A percentile compares a stretch with the other conserved stretches of the same genome.
Conservation (phyloP, 2,113 vertebrate genomes). For the Nothobranchius kuhntae region DNA sequence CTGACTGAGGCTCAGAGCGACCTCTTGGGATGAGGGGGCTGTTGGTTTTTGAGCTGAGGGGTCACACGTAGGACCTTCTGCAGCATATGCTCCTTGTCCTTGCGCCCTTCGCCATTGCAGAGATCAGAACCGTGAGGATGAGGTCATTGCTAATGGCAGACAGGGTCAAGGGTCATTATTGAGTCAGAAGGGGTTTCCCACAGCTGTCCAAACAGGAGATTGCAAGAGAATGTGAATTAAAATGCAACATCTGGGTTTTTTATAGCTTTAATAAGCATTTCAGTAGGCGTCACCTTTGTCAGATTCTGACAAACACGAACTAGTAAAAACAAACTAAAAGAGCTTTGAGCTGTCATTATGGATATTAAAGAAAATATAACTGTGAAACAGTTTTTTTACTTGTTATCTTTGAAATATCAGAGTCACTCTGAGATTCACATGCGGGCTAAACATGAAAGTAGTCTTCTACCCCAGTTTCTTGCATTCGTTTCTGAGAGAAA, state of each 20-base stretch:
- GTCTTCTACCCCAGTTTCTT: too few species aligned
- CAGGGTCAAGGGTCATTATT: constrained; percentile 45
- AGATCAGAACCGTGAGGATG: constrained; percentile 27
- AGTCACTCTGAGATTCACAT: too few species aligned
- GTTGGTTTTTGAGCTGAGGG: constrained; percentile 39
- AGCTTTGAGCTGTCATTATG: constrained; percentile 17
- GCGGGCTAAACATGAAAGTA: too few species aligned
- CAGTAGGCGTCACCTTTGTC: constrained; percentile 20
- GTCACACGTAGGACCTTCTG: constrained; percentile 10
- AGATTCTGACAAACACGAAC: constrained; percentile 35
- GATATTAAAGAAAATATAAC: not conserved
- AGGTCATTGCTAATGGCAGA: constrained; percentile 56
- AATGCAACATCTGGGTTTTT: constrained; percentile 22
- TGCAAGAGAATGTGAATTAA: constrained; percentile 44
- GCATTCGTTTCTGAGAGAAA: too few species aligned
- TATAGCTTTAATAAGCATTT: not conserved
- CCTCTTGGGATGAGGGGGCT: constrained; percentile 41
- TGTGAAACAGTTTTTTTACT: too few species aligned
- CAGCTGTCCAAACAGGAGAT: constrained; percentile 49
- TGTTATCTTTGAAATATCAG: too few species aligned
- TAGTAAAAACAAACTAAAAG: constrained; percentile 30
- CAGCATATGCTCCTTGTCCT: constrained; percentile 51
- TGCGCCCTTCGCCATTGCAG: constrained; percentile 28
- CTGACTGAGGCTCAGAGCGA: constrained; percentile 58
- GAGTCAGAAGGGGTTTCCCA: constrained; percentile 56